Conservation (phyloP, 2,888 invertebrate genomes). For the Euzetes globulus region DNA sequence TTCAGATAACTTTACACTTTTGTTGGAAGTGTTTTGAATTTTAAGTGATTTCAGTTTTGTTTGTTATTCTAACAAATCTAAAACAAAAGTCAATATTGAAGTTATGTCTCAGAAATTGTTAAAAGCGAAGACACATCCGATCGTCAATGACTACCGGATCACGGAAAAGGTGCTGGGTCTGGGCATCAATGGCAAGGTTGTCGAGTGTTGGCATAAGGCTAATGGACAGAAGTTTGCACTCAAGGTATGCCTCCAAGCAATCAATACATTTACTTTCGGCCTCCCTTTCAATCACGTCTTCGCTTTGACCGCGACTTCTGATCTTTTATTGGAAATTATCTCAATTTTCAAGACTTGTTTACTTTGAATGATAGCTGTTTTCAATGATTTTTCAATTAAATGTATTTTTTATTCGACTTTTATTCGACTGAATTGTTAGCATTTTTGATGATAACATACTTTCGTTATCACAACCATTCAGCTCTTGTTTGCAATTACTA, state of each 20-base stretch:
- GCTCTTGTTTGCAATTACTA: not conserved
- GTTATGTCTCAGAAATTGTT: slow-evolving; percentile 35
- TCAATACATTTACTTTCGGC: not conserved
- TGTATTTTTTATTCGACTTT: not conserved
- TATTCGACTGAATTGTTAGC: not conserved
- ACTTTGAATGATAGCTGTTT: too few relatives aligned
- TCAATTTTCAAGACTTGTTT: too few relatives aligned
- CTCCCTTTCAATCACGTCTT: not conserved
- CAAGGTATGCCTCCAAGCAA: slow-evolving; percentile 59
- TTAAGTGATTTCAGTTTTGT: too few relatives aligned
- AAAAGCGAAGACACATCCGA: slow-evolving; percentile 62
- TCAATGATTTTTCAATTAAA: not conserved
- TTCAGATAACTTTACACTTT: too few relatives aligned
- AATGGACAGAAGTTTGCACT: slow-evolving; percentile 76
- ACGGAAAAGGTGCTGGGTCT: slow-evolving; percentile 86
- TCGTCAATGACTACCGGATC: slow-evolving; percentile 84
- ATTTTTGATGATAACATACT: not conserved
- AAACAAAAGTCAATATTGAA: not conserved
- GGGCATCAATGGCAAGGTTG: slow-evolving; percentile 97
- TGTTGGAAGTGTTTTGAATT: too few relatives aligned
- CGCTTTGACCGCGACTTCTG: not conserved
- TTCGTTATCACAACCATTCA: not conserved
- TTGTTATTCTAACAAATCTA: not conserved
- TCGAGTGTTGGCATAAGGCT: slow-evolving; percentile 75
- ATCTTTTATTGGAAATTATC: too few relatives aligned